These are phyloP conservation scores for Sciaenops ocellatus DNA, from an alignment of 2,797 vertebrate species.

Conservation along the genomic window DNA sequence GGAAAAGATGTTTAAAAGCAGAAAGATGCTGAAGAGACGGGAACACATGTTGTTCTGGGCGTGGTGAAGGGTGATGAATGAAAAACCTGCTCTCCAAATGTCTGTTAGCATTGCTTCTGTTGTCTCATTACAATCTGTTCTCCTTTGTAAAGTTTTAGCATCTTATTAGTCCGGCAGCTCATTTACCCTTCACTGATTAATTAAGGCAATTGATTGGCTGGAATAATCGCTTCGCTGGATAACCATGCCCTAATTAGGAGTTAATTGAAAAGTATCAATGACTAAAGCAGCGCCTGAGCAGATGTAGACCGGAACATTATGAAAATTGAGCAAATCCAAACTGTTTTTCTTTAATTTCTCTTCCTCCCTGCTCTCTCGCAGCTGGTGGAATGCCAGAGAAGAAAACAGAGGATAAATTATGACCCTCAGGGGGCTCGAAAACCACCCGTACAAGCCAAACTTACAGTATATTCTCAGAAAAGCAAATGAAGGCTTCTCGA, in stretches of 20 bases:
- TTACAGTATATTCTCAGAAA: slow-evolving; percentile 32
- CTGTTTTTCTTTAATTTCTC: slow-evolving; percentile 34
- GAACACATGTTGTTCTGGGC: not conserved
- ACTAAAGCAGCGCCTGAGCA: slow-evolving; percentile 52
- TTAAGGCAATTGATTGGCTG: slow-evolving; percentile 79
- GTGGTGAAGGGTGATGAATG: not conserved
- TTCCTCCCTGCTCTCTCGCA: slow-evolving; percentile 5
- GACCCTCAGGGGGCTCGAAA: slow-evolving; percentile 32
- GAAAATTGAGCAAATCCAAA: slow-evolving; percentile 32
- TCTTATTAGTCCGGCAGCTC: slow-evolving; percentile 55
- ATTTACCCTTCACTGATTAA: slow-evolving; percentile 72
- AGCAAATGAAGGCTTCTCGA: slow-evolving; percentile 20
- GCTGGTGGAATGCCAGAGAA: slow-evolving; percentile 34
- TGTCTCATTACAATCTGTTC: slow-evolving; percentile 30
- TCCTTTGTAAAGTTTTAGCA: slow-evolving; percentile 40
- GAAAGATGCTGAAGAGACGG: not conserved
- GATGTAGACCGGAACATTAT: slow-evolving; percentile 41
- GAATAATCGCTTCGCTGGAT: slow-evolving; percentile 72
- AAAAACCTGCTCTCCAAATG: not conserved
- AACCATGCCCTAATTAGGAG: slow-evolving; percentile 74
- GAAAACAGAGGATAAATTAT: slow-evolving; percentile 43
- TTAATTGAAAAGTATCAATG: slow-evolving; percentile 78
- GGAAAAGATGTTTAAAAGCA: not conserved
- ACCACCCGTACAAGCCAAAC: slow-evolving; percentile 35
- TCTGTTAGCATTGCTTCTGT: not conserved